A percentile compares a stretch with the other conserved stretches of the same genome.
Evolutionary conservation across 1,140 invertebrate genomes (phyloP).

Genomic region (Agrypnia vestita): DNA sequence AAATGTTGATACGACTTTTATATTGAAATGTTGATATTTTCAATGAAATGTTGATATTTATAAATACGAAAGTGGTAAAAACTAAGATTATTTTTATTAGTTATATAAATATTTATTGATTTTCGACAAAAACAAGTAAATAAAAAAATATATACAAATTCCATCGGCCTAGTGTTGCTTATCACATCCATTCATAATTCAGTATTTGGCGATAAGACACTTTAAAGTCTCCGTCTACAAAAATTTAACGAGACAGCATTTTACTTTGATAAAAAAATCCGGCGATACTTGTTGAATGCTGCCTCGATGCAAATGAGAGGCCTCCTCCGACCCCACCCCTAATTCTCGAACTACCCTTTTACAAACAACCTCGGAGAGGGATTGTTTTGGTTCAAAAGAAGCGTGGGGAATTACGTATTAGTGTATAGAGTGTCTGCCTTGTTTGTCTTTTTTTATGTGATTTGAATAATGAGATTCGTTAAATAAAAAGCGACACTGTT

Average conservation of each 20-base stretch:
- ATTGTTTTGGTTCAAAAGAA: conserved; percentile 3
- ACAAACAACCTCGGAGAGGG: not conserved
- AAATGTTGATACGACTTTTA: too few species aligned
- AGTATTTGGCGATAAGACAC: too few species aligned
- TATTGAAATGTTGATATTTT: too few species aligned
- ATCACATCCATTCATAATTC: too few species aligned
- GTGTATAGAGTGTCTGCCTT: not conserved
- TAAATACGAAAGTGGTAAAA: too few species aligned
- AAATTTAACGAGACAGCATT: conserved; percentile 51
- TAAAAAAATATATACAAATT: too few species aligned
- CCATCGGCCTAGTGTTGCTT: too few species aligned
- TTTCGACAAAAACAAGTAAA: too few species aligned
- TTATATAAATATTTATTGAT: too few species aligned
- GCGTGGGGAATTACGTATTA: not conserved
- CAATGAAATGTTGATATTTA: too few species aligned
- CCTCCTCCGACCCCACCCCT: not conserved
- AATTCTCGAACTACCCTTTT: not conserved
- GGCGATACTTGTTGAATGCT: conserved; percentile 55
- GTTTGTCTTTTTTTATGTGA: conserved; percentile 29
- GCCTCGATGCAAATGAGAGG: conserved; percentile 38
- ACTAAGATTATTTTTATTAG: too few species aligned
- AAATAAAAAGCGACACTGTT: conserved; percentile 9
- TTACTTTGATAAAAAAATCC: conserved; percentile 58
- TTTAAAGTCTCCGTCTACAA: not conserved
- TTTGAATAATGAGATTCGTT: conserved; percentile 32